Evolutionary conservation across 2,797 vertebrate genomes (phyloP), one percentile per base, ranked within the genome.

Genomic region (Sciaenops ocellatus): DNA sequence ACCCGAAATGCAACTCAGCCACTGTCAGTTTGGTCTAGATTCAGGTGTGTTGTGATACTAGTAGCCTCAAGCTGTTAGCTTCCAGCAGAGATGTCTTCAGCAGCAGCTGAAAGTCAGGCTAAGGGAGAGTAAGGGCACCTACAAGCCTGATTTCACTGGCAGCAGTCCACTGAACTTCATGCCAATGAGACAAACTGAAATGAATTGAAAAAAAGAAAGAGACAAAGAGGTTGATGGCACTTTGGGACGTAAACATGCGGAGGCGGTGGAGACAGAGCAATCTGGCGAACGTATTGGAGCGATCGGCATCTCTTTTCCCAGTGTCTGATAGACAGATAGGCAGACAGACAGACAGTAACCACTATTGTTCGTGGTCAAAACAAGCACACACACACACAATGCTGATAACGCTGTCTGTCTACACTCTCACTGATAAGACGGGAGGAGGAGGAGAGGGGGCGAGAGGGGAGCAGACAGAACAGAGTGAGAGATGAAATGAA

Each of bases 331-430:
- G 66, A 85, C 64, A 46, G 82, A 90, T 86, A 79, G 52, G 62
- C 59, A 56, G 68, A 80, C 42, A 86, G 73, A 93, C 89, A 91
- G 46, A 84, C 84, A 92, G 80, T 94, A 86, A 92, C 90, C 82
- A 28, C 90, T 92, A 94, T 95, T 92, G 89, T 95, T 91, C 93
- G 87, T 69, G 86, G 88, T 94, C 87, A 93, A 87, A 87, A 88
- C 86, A 90, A 78, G 69, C 78, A 82, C 81, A 85, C 80, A 87
- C 72, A 78, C 62, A 81, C 80, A 87, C 65, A 77, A 72, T 70
- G 56, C 76, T 86, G 93, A 93, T 93, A 93, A 92, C 82, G 69
- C 66, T 5, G 87, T 89, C 92, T 91, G 88, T 92, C 92, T 92
- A 82, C 91, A 90, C 85, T 70, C 68, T 15, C 17, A 1, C 79